Conservation (phyloP, 2,888 invertebrate genomes). For the Himalopsyche kuldschensis region DNA sequence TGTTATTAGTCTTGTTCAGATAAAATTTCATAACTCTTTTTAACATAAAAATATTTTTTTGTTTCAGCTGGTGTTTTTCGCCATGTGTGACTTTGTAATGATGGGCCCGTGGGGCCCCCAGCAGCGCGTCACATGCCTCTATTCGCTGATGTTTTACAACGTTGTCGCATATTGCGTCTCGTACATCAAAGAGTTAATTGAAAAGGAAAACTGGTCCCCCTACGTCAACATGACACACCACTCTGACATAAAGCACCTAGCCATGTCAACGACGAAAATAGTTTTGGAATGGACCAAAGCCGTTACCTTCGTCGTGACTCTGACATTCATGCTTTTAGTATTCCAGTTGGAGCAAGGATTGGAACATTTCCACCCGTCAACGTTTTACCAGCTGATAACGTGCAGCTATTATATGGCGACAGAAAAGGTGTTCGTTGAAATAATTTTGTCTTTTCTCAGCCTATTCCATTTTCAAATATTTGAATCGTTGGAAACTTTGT, state of each 20-base stretch:
- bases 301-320: conserved; percentile 75
- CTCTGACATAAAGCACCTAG: conserved; percentile 74
- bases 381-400: conserved; percentile 66
- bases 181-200: conserved; percentile 72
- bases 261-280: conserved; percentile 80
- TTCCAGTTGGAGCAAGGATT: conserved; percentile 75
- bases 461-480: conserved; percentile 64
- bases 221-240: conserved; percentile 74
- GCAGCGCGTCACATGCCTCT: conserved; percentile 67
- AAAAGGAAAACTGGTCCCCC: conserved; percentile 77
- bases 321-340: conserved; percentile 74
- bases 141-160: conserved; percentile 81
- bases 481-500: conserved; percentile 72
- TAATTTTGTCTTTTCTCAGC: conserved; percentile 62
- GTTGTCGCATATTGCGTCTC: conserved; percentile 76
- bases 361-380: conserved; percentile 72
- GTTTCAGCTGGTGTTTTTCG: conserved; percentile 70
- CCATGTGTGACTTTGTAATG: conserved; percentile 70
- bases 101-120: conserved; percentile 49
- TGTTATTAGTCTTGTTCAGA: too few relatives aligned
- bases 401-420: conserved; percentile 72
- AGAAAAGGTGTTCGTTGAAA: conserved; percentile 70
- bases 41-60: conserved; percentile 8
- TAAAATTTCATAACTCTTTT: not conserved
- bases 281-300: conserved; percentile 83